phyloP scores from a whole-genome alignment of 1,140 invertebrate genomes.

The Zaprionus inermis region DNA sequence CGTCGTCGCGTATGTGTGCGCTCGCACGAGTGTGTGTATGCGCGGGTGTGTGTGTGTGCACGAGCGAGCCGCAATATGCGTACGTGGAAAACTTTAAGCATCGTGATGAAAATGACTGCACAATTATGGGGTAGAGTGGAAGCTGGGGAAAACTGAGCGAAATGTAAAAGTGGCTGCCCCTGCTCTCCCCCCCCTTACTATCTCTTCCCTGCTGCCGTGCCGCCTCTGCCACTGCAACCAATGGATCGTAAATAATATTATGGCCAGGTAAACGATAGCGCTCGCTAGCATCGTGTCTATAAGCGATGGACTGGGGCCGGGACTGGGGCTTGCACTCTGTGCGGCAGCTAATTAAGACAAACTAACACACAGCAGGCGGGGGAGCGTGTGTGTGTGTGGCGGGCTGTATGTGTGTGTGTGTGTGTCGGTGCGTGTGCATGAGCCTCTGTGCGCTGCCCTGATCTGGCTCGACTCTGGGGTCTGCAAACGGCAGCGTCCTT shows the following conservation, averaged over 20 bases:
- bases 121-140: conserved; percentile 55
- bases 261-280: conserved; percentile 45
- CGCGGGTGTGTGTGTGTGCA: conserved; percentile 9
- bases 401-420: conserved; percentile 2
- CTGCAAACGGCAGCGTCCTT: conserved; percentile 55
- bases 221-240: conserved; percentile 50
- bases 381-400: neutral
- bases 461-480: conserved; percentile 23
- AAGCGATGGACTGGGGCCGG: conserved; percentile 29
- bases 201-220: conserved; percentile 27
- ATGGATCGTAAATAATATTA: conserved; percentile 81
- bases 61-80: conserved; percentile 49
- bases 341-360: conserved; percentile 77
- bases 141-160: neutral
- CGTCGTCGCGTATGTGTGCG: conserved; percentile 49
- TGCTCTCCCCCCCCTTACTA: neutral
- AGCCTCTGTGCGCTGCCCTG: conserved; percentile 10
- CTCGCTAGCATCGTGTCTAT: conserved; percentile 32
- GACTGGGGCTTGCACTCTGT: conserved; percentile 20
- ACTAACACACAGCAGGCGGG: conserved; percentile 49
- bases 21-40: neutral
- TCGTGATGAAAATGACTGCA: conserved; percentile 63
- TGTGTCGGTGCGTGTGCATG: neutral
- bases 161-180: conserved; percentile 33
- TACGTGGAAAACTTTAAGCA: conserved; percentile 69